Base-by-base conservation (phyloP, 1,140 invertebrate species). In the Habropoda laboriosa region DNA sequence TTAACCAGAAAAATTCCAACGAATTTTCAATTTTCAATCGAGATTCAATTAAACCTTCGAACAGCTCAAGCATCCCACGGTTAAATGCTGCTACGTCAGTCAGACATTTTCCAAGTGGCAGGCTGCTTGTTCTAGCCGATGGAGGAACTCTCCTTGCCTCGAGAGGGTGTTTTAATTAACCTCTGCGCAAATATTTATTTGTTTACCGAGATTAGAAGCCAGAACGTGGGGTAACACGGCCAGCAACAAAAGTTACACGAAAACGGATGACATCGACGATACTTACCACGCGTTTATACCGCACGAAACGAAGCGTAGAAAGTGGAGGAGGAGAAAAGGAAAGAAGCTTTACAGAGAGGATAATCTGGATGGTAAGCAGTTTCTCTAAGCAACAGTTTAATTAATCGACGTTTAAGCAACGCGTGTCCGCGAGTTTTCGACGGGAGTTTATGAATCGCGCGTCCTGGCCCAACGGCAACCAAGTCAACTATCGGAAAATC, bases 101-200 rank as follows among this genome's bases (percentile, higher is more conserved):
- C 16, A 42, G 45, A 75, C 35, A 42, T 68, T 68, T 66, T 57
- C 60, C 63, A 21, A 24, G 35, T 3, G 42, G 8, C 18, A 21
- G 5, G 21, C 6, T 21, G 61, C 57, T 47, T 61, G 32, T 47
- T 51, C 21, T 53, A 7, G 70, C 42, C 71, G 57, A 70, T 77
- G 40, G 6, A 32, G 27, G 5, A 51, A 72, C 24, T 53, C 38
- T 3, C 27, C 40, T 2, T 8, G 21, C 16, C 27, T 27, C 24
- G 24, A 10, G 10, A 45, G 21, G 21, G 58, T 76, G 72, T 76
- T 75, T 80, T 76, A 80, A 80, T 80, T 80, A 80, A 80, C 79
- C 30, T 13, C 40, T 16, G 47, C 1, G 49, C 79, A 75, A 76
- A 80, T 80, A 79, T 74, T 79, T 74, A 64, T 74, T 66, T 74